phyloP scores from a whole-genome alignment of 2,888 invertebrate genomes.

The Ptychoptera albimana region DNA sequence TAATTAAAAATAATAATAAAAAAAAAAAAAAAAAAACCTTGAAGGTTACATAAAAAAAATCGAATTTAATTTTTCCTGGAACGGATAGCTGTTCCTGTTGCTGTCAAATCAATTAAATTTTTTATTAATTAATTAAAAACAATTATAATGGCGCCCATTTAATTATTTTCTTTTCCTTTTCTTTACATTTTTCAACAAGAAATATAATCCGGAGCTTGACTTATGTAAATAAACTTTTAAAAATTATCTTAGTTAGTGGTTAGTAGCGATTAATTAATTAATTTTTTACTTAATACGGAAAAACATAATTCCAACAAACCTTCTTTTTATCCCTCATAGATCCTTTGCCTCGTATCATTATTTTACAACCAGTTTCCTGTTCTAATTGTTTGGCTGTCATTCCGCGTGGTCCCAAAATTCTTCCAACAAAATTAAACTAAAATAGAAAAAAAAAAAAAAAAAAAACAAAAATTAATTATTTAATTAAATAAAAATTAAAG shows the following conservation, averaged over 20 bases:
- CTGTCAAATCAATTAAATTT: too few relatives aligned
- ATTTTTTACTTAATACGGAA: background rate
- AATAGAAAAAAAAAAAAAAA: slow-evolving; percentile 27
- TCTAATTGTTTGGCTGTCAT: slow-evolving; percentile 99
- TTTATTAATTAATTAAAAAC: background rate
- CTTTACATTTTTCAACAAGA: background rate
- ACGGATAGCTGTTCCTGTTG: background rate
- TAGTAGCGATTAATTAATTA: background rate
- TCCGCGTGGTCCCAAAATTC: slow-evolving; percentile 97
- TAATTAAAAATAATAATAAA: too few relatives aligned
- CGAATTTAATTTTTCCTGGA: background rate
- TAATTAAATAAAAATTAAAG: background rate
- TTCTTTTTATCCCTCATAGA: slow-evolving; percentile 99
- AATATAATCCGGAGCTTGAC: background rate
- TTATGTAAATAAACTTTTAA: too few relatives aligned
- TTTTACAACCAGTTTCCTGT: slow-evolving; percentile 99
- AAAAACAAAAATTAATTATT: slow-evolving; percentile 18
- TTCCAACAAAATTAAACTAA: slow-evolving; percentile 99
- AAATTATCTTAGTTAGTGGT: too few relatives aligned
- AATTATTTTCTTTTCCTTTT: background rate
- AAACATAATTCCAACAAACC: slow-evolving; percentile 41
- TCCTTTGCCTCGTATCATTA: slow-evolving; percentile 99
- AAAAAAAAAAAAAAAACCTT: too few relatives aligned
- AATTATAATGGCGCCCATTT: background rate
- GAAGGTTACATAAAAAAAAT: background rate